Conservation (phyloP, 35 echinoderm and acorn worm species). For the Diadema setosum region DNA sequence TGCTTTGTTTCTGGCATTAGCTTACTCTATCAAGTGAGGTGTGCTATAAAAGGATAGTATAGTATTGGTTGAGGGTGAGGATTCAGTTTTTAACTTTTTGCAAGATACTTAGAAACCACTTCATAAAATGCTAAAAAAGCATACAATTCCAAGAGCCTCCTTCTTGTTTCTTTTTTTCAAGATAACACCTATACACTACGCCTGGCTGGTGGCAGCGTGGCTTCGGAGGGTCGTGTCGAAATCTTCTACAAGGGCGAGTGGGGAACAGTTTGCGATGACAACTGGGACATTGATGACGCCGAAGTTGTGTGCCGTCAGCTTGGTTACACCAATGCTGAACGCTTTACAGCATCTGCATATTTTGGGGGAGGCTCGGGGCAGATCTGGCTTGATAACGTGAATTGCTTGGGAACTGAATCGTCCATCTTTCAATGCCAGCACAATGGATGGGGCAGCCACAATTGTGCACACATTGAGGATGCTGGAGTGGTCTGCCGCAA, state of each 20-base stretch:
- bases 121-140: too few species aligned
- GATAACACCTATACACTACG: neutral
- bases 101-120: too few species aligned
- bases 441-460: neutral
- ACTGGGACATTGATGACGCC: constrained; percentile 10
- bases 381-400: constrained; percentile 16
- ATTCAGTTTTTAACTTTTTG: too few species aligned
- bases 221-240: neutral
- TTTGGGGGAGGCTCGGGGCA: neutral
- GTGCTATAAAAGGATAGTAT: too few species aligned
- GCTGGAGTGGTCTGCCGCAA: constrained; percentile 53
- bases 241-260: neutral
- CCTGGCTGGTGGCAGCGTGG: neutral
- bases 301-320: constrained; percentile 14
- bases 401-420: constrained; percentile 4
- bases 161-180: neutral
- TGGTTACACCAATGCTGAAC: neutral
- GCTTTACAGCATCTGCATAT: neutral
- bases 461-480: constrained; percentile 71
- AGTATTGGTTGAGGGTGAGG: too few species aligned
- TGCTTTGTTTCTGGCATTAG: too few species aligned
- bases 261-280: constrained; percentile 35
- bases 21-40: too few species aligned
- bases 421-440: neutral
- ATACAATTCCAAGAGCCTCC: too few species aligned